Percentiles rank a stretch among this genome's conserved stretches.
Evolutionary conservation across 2,797 vertebrate species (phyloP).

Genomic region (Cirrhinus molitorella): DNA sequence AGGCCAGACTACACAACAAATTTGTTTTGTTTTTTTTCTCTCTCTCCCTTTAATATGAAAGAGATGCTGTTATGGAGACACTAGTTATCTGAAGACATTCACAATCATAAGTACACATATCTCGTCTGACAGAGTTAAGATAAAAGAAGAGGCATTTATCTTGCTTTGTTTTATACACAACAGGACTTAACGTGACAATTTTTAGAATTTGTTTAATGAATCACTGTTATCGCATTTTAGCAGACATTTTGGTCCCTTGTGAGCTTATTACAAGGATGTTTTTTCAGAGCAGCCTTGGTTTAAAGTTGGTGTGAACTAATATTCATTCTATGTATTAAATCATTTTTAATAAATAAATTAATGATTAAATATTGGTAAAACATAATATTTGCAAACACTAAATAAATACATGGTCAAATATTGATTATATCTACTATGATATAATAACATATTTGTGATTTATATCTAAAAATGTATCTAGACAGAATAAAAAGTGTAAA

Average conservation of each 20-base stretch:
- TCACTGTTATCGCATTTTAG: neutral
- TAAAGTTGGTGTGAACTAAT: neutral
- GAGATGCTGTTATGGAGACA: neutral
- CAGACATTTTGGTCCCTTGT: neutral
- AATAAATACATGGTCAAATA: neutral
- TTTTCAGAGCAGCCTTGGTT: neutral
- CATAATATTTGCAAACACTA: no score
- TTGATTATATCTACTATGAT: neutral
- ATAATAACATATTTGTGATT: neutral
- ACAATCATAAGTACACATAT: neutral
- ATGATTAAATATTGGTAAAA: no score
- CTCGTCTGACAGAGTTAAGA: neutral
- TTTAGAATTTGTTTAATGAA: neutral
- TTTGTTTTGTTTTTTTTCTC: neutral
- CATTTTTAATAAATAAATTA: neutral
- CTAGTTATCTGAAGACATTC: neutral
- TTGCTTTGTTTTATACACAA: constrained; percentile 3
- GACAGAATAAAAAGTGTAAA: neutral
- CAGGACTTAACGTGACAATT: neutral
- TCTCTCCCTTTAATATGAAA: neutral
- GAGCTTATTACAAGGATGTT: neutral
- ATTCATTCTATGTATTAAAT: neutral
- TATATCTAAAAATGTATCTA: neutral
- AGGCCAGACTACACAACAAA: constrained; percentile 17
- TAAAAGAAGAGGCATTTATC: neutral